Evolutionary conservation across 23 tunicate species (phyloP).

Genomic region (Aplidium turbinatum): DNA sequence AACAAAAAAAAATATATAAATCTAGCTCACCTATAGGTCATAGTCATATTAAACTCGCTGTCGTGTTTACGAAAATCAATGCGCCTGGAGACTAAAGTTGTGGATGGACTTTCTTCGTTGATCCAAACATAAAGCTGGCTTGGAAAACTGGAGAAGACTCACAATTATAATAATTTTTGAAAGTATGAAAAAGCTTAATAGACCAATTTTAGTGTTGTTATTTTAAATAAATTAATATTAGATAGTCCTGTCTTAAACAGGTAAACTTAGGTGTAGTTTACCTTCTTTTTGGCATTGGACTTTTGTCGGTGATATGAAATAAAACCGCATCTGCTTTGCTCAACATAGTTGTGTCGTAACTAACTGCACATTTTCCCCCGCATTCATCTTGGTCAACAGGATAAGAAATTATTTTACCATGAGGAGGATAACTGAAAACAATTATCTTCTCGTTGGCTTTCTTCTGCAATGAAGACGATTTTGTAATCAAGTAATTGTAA

Average conservation of each 20-base stretch:
- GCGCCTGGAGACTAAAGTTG: slow-evolving; percentile 1
- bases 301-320: slow-evolving; percentile 7
- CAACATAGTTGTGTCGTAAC: slow-evolving; percentile 2
- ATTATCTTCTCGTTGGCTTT: not conserved
- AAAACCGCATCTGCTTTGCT: slow-evolving; percentile 7
- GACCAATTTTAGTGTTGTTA: too few species aligned
- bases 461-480: too few species aligned
- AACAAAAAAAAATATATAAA: not conserved
- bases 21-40: slow-evolving; percentile 36
- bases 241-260: too few species aligned
- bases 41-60: slow-evolving; percentile 23
- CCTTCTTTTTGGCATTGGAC: slow-evolving; percentile 6
- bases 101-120: slow-evolving; percentile 16
- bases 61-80: not conserved
- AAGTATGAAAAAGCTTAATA: not conserved
- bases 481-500: too few species aligned
- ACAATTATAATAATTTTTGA: not conserved
- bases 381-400: not conserved
- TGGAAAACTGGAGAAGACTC: not conserved
- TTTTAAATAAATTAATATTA: too few species aligned
- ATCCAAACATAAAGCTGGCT: slow-evolving; percentile 32
- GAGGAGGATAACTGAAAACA: slow-evolving; percentile 9
- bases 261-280: too few species aligned
- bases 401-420: slow-evolving; percentile 1
- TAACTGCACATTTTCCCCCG: slow-evolving; percentile 19